These are phyloP conservation scores for Argynnis bischoffii DNA, from an alignment of 2,888 invertebrate genomes.

Conservation along the genomic window DNA sequence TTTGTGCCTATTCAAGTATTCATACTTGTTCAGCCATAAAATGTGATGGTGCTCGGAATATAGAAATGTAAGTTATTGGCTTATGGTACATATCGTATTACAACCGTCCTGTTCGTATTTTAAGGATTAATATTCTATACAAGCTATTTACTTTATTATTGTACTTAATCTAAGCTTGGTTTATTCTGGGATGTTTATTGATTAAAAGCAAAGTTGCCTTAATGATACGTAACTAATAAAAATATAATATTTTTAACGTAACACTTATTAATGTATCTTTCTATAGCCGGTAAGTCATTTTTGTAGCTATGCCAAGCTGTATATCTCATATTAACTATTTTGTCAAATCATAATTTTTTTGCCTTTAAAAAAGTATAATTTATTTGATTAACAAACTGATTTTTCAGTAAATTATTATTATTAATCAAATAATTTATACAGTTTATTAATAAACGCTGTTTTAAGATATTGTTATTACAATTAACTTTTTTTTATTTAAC, in stretches of 20 bases:
- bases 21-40: conserved; percentile 18
- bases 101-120: conserved; percentile 24
- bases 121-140: conserved; percentile 8
- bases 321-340: too few relatives aligned
- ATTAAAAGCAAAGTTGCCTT: neutral
- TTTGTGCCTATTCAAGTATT: conserved; percentile 16
- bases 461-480: conserved; percentile 5
- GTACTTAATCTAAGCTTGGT: conserved; percentile 14
- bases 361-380: too few relatives aligned
- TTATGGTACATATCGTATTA: conserved; percentile 27
- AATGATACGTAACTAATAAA: neutral
- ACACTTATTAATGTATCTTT: too few relatives aligned
- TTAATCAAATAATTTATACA: too few relatives aligned
- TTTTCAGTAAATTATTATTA: too few relatives aligned
- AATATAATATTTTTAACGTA: too few relatives aligned
- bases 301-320: too few relatives aligned
- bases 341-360: too few relatives aligned
- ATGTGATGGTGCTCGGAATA: conserved; percentile 20
- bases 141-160: conserved; percentile 8
- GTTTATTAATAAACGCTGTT: neutral
- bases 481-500: neutral
- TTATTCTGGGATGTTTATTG: conserved; percentile 7
- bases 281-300: too few relatives aligned
- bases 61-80: conserved; percentile 22
- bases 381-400: too few relatives aligned